phyloP scores from a whole-genome alignment of 2,888 invertebrate species.

The Fissipunctia ypsillon region DNA sequence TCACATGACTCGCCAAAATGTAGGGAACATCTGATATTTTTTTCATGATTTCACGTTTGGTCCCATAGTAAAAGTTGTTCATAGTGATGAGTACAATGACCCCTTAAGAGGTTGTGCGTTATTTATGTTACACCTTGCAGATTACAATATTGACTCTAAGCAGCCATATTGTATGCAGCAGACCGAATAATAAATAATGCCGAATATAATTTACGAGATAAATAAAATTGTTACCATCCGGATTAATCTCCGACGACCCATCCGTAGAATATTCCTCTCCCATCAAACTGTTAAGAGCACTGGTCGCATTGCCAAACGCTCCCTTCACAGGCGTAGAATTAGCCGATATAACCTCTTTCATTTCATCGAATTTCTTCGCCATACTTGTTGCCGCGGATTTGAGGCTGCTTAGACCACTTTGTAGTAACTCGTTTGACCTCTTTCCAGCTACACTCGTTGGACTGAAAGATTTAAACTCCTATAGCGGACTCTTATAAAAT shows the following conservation, averaged over 20 bases:
- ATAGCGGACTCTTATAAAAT: background rate
- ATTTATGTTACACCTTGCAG: too few species aligned
- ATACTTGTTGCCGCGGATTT: slow-evolving; percentile 96
- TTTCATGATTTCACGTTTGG: too few species aligned
- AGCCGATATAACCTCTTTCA: slow-evolving; percentile 97
- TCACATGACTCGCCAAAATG: too few species aligned
- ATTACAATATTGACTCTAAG: too few species aligned
- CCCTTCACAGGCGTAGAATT: slow-evolving; percentile 96
- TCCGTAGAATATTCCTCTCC: slow-evolving; percentile 86
- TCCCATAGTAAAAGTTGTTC: too few species aligned
- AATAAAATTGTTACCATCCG: too few species aligned
- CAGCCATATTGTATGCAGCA: too few species aligned
- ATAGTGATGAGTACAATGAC: too few species aligned
- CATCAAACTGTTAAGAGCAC: slow-evolving; percentile 82
- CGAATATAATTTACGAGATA: too few species aligned
- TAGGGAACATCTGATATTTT: too few species aligned
- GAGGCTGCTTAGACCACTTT: slow-evolving; percentile 96
- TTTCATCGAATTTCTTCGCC: slow-evolving; percentile 97
- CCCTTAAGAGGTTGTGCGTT: too few species aligned
- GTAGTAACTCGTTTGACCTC: slow-evolving; percentile 96
- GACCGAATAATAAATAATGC: too few species aligned
- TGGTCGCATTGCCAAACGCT: slow-evolving; percentile 86
- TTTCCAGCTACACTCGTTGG: slow-evolving; percentile 95
- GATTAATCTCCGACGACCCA: slow-evolving; percentile 86
- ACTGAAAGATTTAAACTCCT: slow-evolving; percentile 84